These are phyloP conservation scores for Rhabdomys pumilio DNA, from an alignment of 2,797 vertebrate species.

Conservation along the genomic window DNA sequence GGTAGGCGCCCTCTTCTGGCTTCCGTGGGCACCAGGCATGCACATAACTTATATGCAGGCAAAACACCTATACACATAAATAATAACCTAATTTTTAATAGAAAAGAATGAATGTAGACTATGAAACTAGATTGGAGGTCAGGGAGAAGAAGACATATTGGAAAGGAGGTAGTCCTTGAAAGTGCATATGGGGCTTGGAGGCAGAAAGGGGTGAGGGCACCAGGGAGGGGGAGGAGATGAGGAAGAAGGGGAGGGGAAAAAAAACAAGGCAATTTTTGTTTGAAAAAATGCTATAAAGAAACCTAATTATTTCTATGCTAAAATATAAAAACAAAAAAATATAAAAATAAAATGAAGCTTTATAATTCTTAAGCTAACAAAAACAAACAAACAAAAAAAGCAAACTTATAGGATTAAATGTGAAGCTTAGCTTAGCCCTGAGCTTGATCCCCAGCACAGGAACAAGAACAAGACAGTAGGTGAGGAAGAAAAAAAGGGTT, in stretches of 20 bases:
- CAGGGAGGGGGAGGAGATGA: background rate
- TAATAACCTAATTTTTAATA: background rate
- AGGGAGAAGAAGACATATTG: background rate
- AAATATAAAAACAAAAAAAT: background rate
- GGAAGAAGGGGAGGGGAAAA: background rate
- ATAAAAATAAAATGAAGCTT: background rate
- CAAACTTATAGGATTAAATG: background rate
- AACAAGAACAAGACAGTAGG: background rate
- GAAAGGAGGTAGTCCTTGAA: background rate
- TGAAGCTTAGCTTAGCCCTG: background rate
- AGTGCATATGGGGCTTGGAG: background rate
- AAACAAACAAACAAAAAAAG: slow-evolving; percentile 3
- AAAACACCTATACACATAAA: background rate
- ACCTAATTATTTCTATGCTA: background rate
- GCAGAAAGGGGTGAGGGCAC: background rate
- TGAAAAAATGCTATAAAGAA: background rate
- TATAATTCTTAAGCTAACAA: background rate
- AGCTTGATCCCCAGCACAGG: background rate
- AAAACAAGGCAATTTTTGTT: background rate
- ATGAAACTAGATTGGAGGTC: background rate
- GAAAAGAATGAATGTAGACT: background rate
- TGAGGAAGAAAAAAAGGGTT: background rate
- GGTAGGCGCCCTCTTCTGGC: background rate
- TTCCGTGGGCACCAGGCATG: background rate
- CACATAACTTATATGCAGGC: background rate